phyloP scores from a whole-genome alignment of 1,140 invertebrate species.

The Diachasma alloeum region DNA sequence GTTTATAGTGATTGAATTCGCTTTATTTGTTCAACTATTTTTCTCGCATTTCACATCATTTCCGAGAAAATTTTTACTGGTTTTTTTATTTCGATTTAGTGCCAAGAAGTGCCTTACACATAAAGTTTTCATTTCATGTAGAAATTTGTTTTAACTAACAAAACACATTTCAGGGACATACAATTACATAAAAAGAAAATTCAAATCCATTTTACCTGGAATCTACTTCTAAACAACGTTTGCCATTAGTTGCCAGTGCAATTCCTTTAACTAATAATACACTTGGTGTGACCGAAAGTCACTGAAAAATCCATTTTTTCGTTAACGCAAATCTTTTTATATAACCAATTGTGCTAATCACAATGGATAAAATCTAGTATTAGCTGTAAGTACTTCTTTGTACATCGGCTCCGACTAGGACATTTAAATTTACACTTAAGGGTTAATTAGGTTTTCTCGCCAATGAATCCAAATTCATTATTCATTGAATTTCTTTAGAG shows the following conservation, averaged over 20 bases:
- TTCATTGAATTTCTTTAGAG: neutral
- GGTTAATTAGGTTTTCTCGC: constrained; percentile 20
- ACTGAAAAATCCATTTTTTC: neutral
- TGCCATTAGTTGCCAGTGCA: constrained; percentile 24
- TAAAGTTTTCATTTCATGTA: neutral
- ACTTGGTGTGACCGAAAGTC: neutral
- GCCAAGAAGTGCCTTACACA: constrained; percentile 6
- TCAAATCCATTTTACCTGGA: neutral
- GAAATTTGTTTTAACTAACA: neutral
- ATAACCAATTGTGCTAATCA: constrained; percentile 10
- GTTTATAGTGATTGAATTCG: neutral
- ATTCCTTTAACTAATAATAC: constrained; percentile 8
- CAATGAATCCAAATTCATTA: neutral
- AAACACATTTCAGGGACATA: neutral
- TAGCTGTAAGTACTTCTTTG: constrained; percentile 37
- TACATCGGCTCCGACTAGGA: constrained; percentile 37
- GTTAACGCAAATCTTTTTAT: neutral
- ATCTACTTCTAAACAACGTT: neutral
- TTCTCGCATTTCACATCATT: neutral
- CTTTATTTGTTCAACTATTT: constrained; percentile 12
- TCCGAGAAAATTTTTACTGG: neutral
- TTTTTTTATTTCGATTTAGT: constrained; percentile 6
- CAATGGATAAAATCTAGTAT: constrained; percentile 26
- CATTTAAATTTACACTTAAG: constrained; percentile 35
- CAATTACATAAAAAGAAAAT: constrained; percentile 3